Evolutionary conservation across 2,797 vertebrate genomes (phyloP).

Genomic region (Pseudomugil gertrudae): DNA sequence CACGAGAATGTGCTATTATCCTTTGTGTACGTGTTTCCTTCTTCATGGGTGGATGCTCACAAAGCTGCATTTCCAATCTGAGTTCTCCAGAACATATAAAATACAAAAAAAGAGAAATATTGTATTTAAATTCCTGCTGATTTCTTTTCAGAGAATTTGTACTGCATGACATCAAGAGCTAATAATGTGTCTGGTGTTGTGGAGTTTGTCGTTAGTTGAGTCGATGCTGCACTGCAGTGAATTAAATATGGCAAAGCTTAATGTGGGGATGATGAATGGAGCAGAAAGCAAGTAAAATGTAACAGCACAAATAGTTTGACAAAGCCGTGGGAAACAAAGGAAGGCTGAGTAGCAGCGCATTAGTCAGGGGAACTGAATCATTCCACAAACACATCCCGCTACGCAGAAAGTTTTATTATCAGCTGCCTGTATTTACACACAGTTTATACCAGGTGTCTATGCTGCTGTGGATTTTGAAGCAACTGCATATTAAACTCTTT

Average conservation of each 20-base stretch:
- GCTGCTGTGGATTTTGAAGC: conserved; percentile 33
- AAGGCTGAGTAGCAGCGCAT: background rate
- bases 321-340: conserved; percentile 2
- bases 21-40: background rate
- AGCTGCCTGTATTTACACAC: conserved; percentile 40
- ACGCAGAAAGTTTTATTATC: conserved; percentile 45
- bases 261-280: conserved; percentile 11
- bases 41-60: background rate
- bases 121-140: conserved; percentile 8
- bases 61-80: conserved; percentile 14
- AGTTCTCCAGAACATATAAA: conserved; percentile 17
- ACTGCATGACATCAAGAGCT: too few relatives aligned
- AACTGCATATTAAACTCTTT: background rate
- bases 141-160: background rate
- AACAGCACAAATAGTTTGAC: conserved; percentile 4
- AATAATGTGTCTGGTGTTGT: conserved; percentile 1
- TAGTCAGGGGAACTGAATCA: background rate
- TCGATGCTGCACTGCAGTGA: conserved; percentile 10
- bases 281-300: conserved; percentile 10
- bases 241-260: conserved; percentile 13
- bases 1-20: too few relatives aligned
- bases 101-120: background rate
- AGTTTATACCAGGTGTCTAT: background rate
- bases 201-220: conserved; percentile 18
- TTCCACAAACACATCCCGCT: conserved; percentile 29